Evolutionary conservation across 2,888 invertebrate species (phyloP).

Genomic region (Trissolcus japonicus): DNA sequence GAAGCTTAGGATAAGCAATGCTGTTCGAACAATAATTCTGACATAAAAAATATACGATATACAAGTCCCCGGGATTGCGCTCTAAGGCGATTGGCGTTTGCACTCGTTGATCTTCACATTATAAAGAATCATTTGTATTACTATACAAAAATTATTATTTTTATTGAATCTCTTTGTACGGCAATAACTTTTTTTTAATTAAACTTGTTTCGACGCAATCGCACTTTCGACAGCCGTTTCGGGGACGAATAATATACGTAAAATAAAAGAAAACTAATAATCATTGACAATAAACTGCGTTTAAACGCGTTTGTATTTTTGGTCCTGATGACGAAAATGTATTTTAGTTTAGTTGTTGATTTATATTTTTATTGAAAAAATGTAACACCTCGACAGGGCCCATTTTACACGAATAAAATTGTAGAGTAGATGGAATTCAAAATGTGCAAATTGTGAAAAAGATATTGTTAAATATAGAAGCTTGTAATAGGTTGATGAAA

Average conservation of each 20-base stretch:
- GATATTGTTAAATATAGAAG: neutral
- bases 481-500: neutral
- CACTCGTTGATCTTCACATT: too few species aligned
- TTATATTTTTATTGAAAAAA: neutral
- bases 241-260: constrained; percentile 50
- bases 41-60: constrained; percentile 68
- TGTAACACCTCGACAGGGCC: constrained; percentile 10
- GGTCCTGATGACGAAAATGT: too few species aligned
- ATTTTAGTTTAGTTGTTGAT: neutral
- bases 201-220: constrained; percentile 12
- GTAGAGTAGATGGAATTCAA: constrained; percentile 40
- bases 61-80: too few species aligned
- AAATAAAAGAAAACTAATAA: constrained; percentile 53
- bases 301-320: too few species aligned
- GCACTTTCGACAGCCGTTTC: constrained; percentile 20
- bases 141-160: too few species aligned
- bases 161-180: too few species aligned
- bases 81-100: neutral
- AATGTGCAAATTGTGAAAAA: constrained; percentile 9
- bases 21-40: constrained; percentile 77
- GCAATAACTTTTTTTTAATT: too few species aligned
- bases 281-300: constrained; percentile 60
- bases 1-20: constrained; percentile 73
- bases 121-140: too few species aligned
- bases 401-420: constrained; percentile 23